Percentiles rank a stretch among this genome's conserved stretches.
These are phyloP conservation scores for Isaurus tuberculatus DNA, from an alignment of 92 coral and sea anemone species.

Conservation along the genomic window DNA sequence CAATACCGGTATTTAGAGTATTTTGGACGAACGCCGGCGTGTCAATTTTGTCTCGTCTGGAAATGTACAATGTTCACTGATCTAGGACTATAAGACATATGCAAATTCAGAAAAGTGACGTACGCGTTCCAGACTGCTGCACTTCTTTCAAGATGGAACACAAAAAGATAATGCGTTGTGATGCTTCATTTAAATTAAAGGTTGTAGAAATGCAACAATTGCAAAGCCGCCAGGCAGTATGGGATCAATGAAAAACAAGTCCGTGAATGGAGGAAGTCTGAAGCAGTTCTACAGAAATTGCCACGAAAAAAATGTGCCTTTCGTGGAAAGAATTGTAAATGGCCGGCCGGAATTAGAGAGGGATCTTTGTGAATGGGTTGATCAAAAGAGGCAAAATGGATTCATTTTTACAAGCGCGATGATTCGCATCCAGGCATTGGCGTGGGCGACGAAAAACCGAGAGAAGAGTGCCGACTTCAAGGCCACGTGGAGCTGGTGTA, in stretches of 20 bases:
- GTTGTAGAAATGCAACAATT: too few species aligned
- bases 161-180: too few species aligned
- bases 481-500: neutral
- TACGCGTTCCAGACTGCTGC: too few species aligned
- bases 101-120: too few species aligned
- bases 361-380: constrained; percentile 56
- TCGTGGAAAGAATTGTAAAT: constrained; percentile 65
- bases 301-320: constrained; percentile 50
- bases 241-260: constrained; percentile 56
- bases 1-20: too few species aligned
- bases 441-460: constrained; percentile 7
- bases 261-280: constrained; percentile 58
- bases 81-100: too few species aligned
- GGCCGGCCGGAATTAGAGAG: constrained; percentile 77
- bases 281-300: constrained; percentile 39
- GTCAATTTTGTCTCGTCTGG: too few species aligned
- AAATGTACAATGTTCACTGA: too few species aligned
- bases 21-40: too few species aligned
- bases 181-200: too few species aligned
- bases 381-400: constrained; percentile 54
- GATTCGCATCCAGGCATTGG: constrained; percentile 50
- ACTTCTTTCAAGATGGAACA: too few species aligned
- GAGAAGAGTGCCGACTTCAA: neutral
- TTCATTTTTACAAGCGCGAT: constrained; percentile 56
- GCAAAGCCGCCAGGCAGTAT: constrained; percentile 20